phyloP scores from a whole-genome alignment of 2,888 invertebrate species.

The Lasioglossum vierecki region DNA sequence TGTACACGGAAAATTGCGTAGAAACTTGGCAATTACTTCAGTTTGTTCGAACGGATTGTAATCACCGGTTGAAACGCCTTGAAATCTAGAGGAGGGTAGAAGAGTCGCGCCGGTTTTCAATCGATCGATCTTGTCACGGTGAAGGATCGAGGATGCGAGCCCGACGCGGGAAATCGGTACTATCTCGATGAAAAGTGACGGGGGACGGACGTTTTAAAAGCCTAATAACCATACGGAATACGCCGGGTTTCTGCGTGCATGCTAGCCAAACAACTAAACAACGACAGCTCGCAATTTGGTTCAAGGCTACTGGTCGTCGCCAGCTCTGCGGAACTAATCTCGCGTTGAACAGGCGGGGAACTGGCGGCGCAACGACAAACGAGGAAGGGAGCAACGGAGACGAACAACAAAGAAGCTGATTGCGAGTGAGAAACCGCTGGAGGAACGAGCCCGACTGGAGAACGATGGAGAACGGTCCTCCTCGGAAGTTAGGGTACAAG shows the following conservation, averaged over 20 bases:
- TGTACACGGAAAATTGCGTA: background rate
- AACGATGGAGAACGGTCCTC: background rate
- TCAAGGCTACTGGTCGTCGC: constrained; percentile 65
- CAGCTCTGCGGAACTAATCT: constrained; percentile 67
- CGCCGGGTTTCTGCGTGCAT: constrained; percentile 57
- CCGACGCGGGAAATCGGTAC: background rate
- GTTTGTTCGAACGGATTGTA: constrained; percentile 5
- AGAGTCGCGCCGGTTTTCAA: background rate
- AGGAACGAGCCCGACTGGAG: constrained; percentile 8
- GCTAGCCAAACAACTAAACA: constrained; percentile 76
- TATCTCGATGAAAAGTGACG: constrained; percentile 10
- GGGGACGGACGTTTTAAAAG: constrained; percentile 26
- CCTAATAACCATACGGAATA: constrained; percentile 36
- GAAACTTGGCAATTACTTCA: constrained; percentile 1
- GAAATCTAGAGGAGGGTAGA: background rate
- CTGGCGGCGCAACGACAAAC: background rate
- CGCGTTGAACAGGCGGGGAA: constrained; percentile 54
- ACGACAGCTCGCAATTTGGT: constrained; percentile 74
- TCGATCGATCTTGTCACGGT: background rate
- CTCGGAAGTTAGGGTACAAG: background rate
- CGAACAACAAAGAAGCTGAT: constrained; percentile 18
- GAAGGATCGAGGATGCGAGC: background rate
- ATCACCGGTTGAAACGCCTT: constrained; percentile 5
- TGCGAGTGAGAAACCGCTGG: background rate
- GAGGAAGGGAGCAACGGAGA: background rate